Conservation (phyloP, 2,888 invertebrate species). For the Morpho helenor region DNA sequence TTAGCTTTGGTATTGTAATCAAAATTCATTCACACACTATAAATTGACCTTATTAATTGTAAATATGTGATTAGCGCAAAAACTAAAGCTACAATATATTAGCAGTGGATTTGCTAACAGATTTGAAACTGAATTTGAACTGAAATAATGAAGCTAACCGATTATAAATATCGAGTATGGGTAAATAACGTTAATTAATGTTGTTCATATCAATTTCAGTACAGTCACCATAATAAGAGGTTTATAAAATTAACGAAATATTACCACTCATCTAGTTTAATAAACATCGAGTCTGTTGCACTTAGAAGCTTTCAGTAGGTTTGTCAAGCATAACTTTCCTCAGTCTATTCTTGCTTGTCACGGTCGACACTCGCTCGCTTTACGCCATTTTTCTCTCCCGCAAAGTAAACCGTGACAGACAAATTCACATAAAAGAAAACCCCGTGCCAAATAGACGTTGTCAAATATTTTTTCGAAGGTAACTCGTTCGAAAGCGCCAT, state of each 20-base stretch:
- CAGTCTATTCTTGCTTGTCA: conserved; percentile 51
- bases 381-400: conserved; percentile 32
- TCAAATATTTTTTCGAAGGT: conserved; percentile 63
- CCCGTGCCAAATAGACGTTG: conserved; percentile 42
- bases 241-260: too few relatives aligned
- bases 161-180: too few relatives aligned
- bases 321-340: conserved; percentile 57
- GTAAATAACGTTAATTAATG: too few relatives aligned
- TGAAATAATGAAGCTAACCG: neutral
- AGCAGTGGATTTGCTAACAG: too few relatives aligned
- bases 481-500: conserved; percentile 54
- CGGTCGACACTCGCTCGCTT: conserved; percentile 44
- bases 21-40: neutral
- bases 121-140: too few relatives aligned
- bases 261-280: conserved; percentile 29
- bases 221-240: too few relatives aligned
- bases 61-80: too few relatives aligned
- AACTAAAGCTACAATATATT: too few relatives aligned
- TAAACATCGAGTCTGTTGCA: conserved; percentile 48
- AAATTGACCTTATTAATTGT: neutral
- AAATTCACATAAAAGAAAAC: conserved; percentile 35
- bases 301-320: conserved; percentile 56
- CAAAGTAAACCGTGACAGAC: conserved; percentile 46
- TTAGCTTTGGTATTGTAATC: conserved; percentile 16
- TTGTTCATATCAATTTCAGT: too few relatives aligned